Conservation (phyloP, 2,113 vertebrate genomes). For the Todiramphus chloris region DNA sequence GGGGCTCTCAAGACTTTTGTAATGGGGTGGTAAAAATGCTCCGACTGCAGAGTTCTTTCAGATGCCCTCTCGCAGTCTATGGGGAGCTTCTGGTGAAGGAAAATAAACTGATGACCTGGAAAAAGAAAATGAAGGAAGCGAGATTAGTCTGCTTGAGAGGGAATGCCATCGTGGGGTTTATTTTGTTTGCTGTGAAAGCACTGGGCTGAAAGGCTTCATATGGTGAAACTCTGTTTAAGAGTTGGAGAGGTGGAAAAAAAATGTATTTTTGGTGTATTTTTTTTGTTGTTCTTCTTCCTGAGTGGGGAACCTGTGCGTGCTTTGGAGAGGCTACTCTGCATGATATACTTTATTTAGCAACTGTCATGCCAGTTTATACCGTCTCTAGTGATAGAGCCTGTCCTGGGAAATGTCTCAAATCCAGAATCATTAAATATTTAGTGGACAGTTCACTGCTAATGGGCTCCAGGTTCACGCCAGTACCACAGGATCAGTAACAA, state of each 20-base stretch:
- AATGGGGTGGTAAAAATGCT: background rate
- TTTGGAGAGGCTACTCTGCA: background rate
- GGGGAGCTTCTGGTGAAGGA: background rate
- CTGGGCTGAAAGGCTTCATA: background rate
- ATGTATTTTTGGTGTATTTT: fast-evolving
- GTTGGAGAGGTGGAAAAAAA: background rate
- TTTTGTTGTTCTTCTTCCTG: background rate
- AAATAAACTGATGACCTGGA: conserved; percentile 28
- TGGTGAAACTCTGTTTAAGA: background rate
- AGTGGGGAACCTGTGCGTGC: background rate
- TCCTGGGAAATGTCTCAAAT: background rate
- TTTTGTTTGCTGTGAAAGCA: background rate
- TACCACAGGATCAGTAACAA: background rate
- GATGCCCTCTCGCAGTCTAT: background rate
- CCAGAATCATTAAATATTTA: conserved; percentile 4
- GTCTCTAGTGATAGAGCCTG: background rate
- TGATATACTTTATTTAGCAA: background rate
- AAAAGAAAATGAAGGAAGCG: conserved; percentile 10
- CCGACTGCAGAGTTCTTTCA: background rate
- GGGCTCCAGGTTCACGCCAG: background rate
- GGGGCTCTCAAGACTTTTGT: background rate
- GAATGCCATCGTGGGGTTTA: background rate
- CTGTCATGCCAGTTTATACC: background rate
- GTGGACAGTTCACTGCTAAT: background rate
- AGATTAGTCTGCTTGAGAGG: background rate